Base-by-base conservation (phyloP, 2,113 vertebrate genomes). In the Phainopepla nitens region DNA sequence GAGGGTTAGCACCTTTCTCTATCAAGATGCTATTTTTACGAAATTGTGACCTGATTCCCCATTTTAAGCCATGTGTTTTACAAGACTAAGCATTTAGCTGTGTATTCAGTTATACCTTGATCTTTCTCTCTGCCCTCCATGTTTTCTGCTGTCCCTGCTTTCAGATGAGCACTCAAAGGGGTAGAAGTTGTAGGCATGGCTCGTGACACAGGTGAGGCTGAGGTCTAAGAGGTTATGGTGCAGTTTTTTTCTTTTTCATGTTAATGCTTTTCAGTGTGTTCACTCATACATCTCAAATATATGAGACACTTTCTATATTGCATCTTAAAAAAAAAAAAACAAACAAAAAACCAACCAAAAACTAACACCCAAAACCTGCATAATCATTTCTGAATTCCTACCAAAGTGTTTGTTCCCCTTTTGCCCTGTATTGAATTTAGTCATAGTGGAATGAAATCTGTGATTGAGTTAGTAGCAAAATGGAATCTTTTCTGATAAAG, bases 11-110 rank as follows among this genome's bases (percentile, higher is more conserved):
- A 75, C 68, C 80, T 92, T 83, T 93, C 21, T 54, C 21, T 77
- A 2, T 66, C 50, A 54, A 20, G 47, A 31, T 89, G 47, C 89
- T 93, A 58, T 95, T 95, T 95, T 95, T 93, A 77, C 14, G 13
- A 33, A 90, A 88, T 39, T 45, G 13, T 94, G 90, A 86, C 82
- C 86, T n/a, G 42, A 73, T 96, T 93, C 51, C 51, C 44, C 13
- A 31, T 83, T 39, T 86, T 86, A 88, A 94, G 47, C 31, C 11
- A 19, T 29, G 45, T 94, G 23, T 70, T 94, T 76, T 70, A 88
- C 64, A 73, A 47, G 60, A 66, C 11, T 42, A 50, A 82, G 16
- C 28, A 12, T 92, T 93, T 73, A 66, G 9, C 71, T 58, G 18
- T 49, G 33, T 77, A 19, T 18, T 72, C 4, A 5, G n/a, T 66